Evolutionary conservation across 2,113 vertebrate genomes (phyloP).

Genomic region (Phoenicopterus ruber): DNA sequence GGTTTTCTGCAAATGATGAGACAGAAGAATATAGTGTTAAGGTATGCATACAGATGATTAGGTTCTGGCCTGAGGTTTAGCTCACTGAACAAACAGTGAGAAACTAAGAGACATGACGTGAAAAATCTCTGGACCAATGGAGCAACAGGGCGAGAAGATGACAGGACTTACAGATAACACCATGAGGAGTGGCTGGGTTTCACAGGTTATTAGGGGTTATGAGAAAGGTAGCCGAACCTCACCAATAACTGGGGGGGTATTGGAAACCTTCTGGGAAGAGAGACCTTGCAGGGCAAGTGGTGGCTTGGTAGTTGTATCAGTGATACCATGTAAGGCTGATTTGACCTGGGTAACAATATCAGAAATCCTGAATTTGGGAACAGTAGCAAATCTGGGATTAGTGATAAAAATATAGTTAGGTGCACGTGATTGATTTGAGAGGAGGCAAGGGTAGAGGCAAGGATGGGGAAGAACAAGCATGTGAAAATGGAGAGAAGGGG

Average conservation of each 20-base stretch:
- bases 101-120: rapidly evolving
- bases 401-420: neutral
- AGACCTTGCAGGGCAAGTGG: neutral
- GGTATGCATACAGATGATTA: neutral
- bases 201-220: neutral
- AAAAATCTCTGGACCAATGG: neutral
- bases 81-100: neutral
- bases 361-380: neutral
- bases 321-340: neutral
- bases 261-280: neutral
- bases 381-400: neutral
- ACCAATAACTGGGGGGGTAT: neutral
- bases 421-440: neutral
- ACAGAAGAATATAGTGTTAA: neutral
- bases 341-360: neutral
- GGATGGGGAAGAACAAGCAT: neutral
- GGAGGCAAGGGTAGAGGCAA: neutral
- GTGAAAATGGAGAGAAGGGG: neutral
- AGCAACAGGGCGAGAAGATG: neutral
- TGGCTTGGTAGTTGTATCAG: neutral
- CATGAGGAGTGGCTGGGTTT: neutral
- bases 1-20: neutral
- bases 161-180: rapidly evolving
- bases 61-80: neutral
- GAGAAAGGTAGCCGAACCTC: neutral